A percentile compares a stretch with the other conserved stretches of the same genome.
These are phyloP conservation scores for Scatophagus argus DNA, from an alignment of 2,113 vertebrate genomes.

Conservation along the genomic window DNA sequence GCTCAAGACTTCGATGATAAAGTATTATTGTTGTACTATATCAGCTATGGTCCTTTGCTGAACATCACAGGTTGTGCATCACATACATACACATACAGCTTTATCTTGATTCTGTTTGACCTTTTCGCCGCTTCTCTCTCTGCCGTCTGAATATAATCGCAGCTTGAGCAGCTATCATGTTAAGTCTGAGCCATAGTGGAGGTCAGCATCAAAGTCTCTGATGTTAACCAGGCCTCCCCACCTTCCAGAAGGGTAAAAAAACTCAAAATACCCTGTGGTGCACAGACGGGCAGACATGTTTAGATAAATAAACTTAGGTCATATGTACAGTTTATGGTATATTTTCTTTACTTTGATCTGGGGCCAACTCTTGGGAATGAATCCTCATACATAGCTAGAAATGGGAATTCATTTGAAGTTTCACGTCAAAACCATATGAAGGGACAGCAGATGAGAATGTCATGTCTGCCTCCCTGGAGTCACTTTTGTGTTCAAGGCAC, in stretches of 20 bases:
- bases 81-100: background rate
- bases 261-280: background rate
- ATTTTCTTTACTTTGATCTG: background rate
- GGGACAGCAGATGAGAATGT: slow-evolving; percentile 50
- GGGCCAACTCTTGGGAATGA: background rate
- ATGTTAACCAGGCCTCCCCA: background rate
- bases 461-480: slow-evolving; percentile 40
- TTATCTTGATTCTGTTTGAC: background rate
- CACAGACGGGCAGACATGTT: background rate
- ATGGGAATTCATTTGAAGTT: slow-evolving; percentile 40
- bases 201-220: background rate
- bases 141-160: slow-evolving; percentile 21
- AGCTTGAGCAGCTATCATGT: slow-evolving; percentile 3
- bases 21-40: background rate
- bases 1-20: background rate
- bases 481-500: background rate
- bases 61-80: background rate
- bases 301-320: background rate
- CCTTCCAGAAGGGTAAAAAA: background rate
- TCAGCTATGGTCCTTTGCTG: background rate
- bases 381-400: background rate
- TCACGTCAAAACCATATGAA: slow-evolving; percentile 19
- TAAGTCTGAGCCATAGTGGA: background rate
- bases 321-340: background rate
- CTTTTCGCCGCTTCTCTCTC: background rate